Conservation (phyloP, 2,888 invertebrate genomes). For the Eupithecia centaureata region DNA sequence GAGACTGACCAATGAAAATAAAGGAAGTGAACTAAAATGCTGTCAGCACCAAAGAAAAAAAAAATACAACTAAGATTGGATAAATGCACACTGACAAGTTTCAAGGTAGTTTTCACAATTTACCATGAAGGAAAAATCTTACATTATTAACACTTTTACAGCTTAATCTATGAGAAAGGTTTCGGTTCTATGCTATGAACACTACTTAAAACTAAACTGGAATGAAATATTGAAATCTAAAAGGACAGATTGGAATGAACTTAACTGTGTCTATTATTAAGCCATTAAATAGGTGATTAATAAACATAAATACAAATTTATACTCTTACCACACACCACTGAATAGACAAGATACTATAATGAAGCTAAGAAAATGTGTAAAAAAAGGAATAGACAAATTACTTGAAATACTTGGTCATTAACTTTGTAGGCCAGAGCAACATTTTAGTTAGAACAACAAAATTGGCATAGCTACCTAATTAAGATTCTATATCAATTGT, state of each 20-base stretch:
- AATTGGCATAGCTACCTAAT: conserved; percentile 9
- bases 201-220: conserved; percentile 54
- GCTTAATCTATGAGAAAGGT: conserved; percentile 16
- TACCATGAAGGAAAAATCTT: not conserved
- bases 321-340: not conserved
- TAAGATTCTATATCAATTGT: conserved; percentile 9
- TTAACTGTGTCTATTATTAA: conserved; percentile 23
- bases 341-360: too few relatives aligned
- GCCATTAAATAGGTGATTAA: conserved; percentile 53
- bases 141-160: not conserved
- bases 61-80: conserved; percentile 18
- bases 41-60: conserved; percentile 52
- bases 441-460: conserved; percentile 3
- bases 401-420: not conserved
- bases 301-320: conserved; percentile 23
- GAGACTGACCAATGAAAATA: conserved; percentile 16
- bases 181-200: conserved; percentile 45
- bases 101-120: not conserved
- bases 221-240: conserved; percentile 54
- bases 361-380: not conserved
- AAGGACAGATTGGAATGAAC: conserved; percentile 28
- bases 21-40: conserved; percentile 46
- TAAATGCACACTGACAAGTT: conserved; percentile 13
- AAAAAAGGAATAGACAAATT: not conserved
- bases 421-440: conserved; percentile 7